These are phyloP conservation scores for Apocheima hispidaria DNA, from an alignment of 2,888 invertebrate genomes.

Conservation along the genomic window DNA sequence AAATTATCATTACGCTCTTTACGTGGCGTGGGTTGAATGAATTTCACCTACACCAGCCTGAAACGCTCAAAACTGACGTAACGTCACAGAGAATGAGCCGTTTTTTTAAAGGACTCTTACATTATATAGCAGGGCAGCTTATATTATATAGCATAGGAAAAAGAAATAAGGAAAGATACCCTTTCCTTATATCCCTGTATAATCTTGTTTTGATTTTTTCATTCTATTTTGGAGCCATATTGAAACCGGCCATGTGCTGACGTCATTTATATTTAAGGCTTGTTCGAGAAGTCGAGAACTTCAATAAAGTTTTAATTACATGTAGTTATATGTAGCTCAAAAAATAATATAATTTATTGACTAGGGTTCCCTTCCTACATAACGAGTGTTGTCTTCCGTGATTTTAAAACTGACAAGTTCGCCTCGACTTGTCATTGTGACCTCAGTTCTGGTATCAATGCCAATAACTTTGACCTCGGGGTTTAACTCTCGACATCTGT, in stretches of 20 bases:
- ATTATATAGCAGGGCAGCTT: too few species aligned
- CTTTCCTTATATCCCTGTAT: too few species aligned
- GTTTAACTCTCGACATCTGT: neutral
- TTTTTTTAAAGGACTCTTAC: neutral
- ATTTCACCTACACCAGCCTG: conserved; percentile 4
- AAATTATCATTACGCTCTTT: conserved; percentile 26
- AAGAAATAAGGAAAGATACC: too few species aligned
- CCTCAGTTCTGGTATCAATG: conserved; percentile 2
- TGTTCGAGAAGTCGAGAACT: too few species aligned
- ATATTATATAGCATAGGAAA: too few species aligned
- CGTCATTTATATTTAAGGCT: too few species aligned
- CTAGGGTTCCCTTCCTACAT: neutral
- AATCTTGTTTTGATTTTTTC: too few species aligned
- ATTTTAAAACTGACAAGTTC: neutral
- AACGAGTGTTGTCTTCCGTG: neutral
- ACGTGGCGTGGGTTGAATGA: neutral
- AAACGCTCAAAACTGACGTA: neutral
- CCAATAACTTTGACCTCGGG: neutral
- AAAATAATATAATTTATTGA: too few species aligned
- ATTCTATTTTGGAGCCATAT: too few species aligned
- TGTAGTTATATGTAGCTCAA: neutral
- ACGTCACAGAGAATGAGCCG: neutral
- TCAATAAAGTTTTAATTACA: too few species aligned
- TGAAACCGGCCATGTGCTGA: too few species aligned
- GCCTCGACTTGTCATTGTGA: neutral